These are phyloP conservation scores for Zapornia atra DNA, from an alignment of 2,113 vertebrate species.

Conservation along the genomic window DNA sequence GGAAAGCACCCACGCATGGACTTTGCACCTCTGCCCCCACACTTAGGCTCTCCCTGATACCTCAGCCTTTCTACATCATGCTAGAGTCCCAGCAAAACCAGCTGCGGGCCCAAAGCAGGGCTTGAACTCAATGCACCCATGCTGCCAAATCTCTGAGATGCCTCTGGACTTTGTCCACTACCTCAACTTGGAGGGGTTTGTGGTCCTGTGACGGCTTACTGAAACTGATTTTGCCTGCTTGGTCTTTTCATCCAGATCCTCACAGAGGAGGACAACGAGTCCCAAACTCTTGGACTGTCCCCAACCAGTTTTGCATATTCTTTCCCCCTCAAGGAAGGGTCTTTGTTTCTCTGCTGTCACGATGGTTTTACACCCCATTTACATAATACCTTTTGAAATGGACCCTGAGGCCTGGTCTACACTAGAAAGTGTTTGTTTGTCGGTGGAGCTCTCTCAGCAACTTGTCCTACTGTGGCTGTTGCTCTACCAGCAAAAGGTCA, in stretches of 20 bases:
- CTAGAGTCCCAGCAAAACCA: background rate
- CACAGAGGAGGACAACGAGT: background rate
- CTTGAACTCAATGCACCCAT: background rate
- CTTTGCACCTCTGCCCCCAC: background rate
- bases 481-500: background rate
- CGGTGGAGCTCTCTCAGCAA: background rate
- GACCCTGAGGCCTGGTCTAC: background rate
- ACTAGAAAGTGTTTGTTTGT: background rate
- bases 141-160: background rate
- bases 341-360: conserved; percentile 22
- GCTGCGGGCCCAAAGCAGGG: background rate
- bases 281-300: background rate
- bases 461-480: background rate
- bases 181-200: background rate
- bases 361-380: background rate
- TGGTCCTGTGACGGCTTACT: background rate
- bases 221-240: background rate
- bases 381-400: conserved; percentile 33
- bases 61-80: background rate
- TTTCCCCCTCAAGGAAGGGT: background rate
- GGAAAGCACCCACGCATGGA: rapidly evolving
- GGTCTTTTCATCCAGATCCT: background rate
- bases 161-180: background rate
- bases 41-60: background rate
- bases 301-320: conserved; percentile 1